These are phyloP conservation scores for Bradypodion ventrale DNA, from an alignment of 2,797 vertebrate genomes.

Conservation along the genomic window DNA sequence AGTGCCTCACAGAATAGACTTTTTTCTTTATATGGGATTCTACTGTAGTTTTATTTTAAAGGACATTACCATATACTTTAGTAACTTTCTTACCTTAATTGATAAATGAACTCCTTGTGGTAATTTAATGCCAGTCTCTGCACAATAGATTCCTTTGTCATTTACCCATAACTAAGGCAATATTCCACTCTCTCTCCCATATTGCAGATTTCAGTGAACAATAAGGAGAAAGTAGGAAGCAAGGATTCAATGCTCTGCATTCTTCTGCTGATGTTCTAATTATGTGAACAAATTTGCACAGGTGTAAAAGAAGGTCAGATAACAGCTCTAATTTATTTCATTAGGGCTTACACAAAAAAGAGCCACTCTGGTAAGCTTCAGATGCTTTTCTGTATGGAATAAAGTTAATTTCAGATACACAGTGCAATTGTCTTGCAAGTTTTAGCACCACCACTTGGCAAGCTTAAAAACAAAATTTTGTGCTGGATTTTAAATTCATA, in stretches of 20 bases:
- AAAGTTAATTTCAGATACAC: conserved; percentile 25
- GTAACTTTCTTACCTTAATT: too few relatives aligned
- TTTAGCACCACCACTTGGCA: conserved; percentile 10
- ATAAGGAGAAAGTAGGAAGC: background rate
- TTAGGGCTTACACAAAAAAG: background rate
- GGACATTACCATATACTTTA: too few relatives aligned
- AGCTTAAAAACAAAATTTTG: conserved; percentile 3
- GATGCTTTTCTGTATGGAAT: conserved; percentile 32
- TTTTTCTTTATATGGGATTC: too few relatives aligned
- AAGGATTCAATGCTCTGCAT: background rate
- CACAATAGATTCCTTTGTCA: background rate
- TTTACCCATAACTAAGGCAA: background rate
- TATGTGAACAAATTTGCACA: background rate
- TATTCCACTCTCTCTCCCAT: background rate
- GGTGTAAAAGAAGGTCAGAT: background rate
- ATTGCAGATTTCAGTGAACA: background rate
- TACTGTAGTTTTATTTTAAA: too few relatives aligned
- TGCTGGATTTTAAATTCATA: background rate
- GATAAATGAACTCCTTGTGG: too few relatives aligned
- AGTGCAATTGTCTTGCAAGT: conserved; percentile 42
- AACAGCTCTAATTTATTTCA: background rate
- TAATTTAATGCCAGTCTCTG: too few relatives aligned
- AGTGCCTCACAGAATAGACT: too few relatives aligned
- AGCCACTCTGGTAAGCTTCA: conserved; percentile 39
- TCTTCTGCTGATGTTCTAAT: background rate